These are phyloP conservation scores for Caiman crocodilus DNA, from an alignment of 2,797 vertebrate species.

Conservation along the genomic window DNA sequence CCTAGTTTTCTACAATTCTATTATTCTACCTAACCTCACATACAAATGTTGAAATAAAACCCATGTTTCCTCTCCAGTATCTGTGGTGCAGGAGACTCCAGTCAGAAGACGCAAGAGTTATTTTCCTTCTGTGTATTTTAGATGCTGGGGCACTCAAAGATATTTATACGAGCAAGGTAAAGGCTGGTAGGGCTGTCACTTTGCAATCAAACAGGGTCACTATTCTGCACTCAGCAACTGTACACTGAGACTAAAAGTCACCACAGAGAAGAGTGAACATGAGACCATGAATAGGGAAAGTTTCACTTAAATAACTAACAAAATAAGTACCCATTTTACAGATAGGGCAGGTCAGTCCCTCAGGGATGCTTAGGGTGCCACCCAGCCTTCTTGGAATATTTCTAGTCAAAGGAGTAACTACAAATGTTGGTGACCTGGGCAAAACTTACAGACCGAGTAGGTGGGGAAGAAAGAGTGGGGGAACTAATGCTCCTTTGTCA, in stretches of 20 bases:
- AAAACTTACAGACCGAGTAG: too few species aligned
- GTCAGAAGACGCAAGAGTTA: neutral
- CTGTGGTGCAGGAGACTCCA: neutral
- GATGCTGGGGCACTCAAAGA: neutral
- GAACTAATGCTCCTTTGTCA: too few species aligned
- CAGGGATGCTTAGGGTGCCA: neutral
- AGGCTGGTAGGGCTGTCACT: neutral
- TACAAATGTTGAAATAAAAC: neutral
- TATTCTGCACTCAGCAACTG: accelerated
- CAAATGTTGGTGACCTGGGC: too few species aligned
- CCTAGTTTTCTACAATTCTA: too few species aligned
- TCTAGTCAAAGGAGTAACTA: too few species aligned
- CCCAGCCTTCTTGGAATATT: neutral
- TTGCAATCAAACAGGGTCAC: accelerated
- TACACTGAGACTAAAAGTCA: neutral
- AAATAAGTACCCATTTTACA: neutral
- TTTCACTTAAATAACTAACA: neutral
- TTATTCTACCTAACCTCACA: neutral
- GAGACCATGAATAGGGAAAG: neutral
- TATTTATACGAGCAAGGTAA: neutral
- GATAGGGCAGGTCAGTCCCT: neutral
- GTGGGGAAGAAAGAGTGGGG: too few species aligned
- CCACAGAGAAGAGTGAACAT: accelerated
- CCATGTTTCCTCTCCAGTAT: neutral
- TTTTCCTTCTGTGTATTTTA: neutral